Evolutionary conservation across 2,888 invertebrate genomes (phyloP), one percentile per base, ranked within the genome.

Genomic region (Polydrusus cervinus): DNA sequence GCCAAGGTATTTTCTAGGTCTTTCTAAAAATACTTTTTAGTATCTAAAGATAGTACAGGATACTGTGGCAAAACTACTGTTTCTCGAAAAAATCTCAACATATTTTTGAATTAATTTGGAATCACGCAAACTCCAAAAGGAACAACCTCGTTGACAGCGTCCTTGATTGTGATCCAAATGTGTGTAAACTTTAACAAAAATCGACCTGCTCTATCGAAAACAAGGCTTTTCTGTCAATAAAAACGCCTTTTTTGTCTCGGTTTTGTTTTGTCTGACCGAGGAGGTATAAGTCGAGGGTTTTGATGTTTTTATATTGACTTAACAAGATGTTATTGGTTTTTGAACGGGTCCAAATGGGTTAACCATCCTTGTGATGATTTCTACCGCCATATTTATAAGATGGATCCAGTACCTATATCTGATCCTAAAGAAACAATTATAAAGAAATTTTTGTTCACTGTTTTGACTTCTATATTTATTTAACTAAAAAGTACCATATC

Each of bases 191-290:
- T 70, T 70, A 38, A 70, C 45, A 70, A 70, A 68, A 61, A 61
- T 70, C 69, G 69, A 61, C 69, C 69, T 61, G 69, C 69, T 61
- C 61, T 70, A 70, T 70, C 69, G 61, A 69, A 70, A 70, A 70
- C 69, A 49, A 70, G 49, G 69, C 69, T 70, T 70, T 70, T 61
- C 61, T 70, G 69, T 70, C 69, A 70, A 70, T 70, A 70, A 70
- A 68, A 61, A 69, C 69, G 69, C 69, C 45, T 51, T 70, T 69
- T 70, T 70, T 70, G 69, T 70, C 61, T 70, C 69, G 69, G 69
- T 70, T 61, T 60, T 61, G 61, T 70, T 70, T 70, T 61, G 69
- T 70, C 69, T 70, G 69, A 70, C 47, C 60, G 53, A 38, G 49
- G 69, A 49, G 49, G 69, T 61, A 34, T 49, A 47, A n/a, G 18